Evolutionary conservation across 1,140 invertebrate species (phyloP).

Genomic region (Ips typographus): DNA sequence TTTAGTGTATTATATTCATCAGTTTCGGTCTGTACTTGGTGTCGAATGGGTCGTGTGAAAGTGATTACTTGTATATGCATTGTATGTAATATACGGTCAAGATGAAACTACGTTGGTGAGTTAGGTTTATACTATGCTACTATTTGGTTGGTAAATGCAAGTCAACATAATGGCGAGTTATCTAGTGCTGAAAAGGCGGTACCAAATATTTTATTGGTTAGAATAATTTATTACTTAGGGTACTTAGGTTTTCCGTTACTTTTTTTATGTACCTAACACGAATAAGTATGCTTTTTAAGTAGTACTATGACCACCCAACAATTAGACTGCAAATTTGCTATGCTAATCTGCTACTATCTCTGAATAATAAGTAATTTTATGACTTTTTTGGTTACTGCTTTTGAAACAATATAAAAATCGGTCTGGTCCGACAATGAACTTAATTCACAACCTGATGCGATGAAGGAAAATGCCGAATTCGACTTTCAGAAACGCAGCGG

Average conservation of each 20-base stretch:
- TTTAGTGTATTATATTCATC: background rate
- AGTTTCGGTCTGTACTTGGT: conserved; percentile 15
- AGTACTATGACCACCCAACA: background rate
- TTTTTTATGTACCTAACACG: background rate
- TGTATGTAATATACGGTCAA: conserved; percentile 1
- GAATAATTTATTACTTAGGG: background rate
- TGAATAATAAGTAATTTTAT: background rate
- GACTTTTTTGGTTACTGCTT: conserved; percentile 4
- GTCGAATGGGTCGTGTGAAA: conserved; percentile 21
- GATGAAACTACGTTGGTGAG: conserved; percentile 19
- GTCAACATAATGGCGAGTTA: background rate
- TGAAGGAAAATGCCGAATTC: conserved; percentile 23
- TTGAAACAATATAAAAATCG: background rate
- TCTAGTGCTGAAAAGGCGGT: background rate
- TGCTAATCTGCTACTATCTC: background rate
- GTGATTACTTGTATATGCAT: conserved; percentile 4
- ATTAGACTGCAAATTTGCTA: background rate
- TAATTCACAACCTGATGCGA: conserved; percentile 5
- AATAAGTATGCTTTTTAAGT: background rate
- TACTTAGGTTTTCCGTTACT: background rate
- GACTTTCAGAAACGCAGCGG: conserved; percentile 28
- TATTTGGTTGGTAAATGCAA: background rate
- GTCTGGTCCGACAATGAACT: background rate
- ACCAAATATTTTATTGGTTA: background rate
- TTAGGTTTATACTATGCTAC: background rate